Percentiles rank a stretch among this genome's conserved stretches.
These are phyloP conservation scores for Vombatus ursinus DNA, from an alignment of 2,113 vertebrate species.

Conservation along the genomic window DNA sequence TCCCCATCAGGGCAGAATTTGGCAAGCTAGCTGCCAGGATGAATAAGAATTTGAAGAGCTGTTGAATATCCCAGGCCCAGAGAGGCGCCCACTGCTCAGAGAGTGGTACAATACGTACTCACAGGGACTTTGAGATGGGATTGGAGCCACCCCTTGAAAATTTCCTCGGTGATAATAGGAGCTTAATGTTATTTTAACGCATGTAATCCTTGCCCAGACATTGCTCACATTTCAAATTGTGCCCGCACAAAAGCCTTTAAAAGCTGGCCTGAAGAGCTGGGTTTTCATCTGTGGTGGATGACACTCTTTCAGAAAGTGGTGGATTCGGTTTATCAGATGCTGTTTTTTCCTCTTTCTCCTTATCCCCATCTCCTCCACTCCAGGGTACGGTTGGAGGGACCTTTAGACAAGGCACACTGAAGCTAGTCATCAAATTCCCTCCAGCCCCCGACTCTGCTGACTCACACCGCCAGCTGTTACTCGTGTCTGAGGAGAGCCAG, in stretches of 20 bases:
- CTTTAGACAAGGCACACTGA: background rate
- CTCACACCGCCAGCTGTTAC: constrained; percentile 2
- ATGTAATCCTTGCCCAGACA: background rate
- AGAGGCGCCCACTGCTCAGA: constrained; percentile 1
- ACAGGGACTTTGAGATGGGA: background rate
- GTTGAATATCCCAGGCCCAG: background rate
- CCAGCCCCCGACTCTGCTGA: background rate
- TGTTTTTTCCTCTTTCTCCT: background rate
- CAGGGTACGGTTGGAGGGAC: background rate
- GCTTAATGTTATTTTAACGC: background rate
- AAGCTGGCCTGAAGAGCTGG: background rate
- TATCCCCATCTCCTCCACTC: background rate
- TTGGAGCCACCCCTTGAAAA: background rate
- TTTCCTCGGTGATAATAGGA: background rate
- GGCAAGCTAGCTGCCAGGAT: constrained; percentile 3
- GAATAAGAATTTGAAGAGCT: background rate
- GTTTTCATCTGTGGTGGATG: background rate
- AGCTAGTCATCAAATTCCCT: background rate
- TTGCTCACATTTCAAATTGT: background rate
- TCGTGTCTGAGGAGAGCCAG: background rate
- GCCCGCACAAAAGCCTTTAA: background rate
- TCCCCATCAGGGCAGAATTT: constrained; percentile 10
- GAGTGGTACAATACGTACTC: background rate
- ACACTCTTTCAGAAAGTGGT: fast-evolving
- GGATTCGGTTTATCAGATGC: fast-evolving